Conservation (phyloP, 92 coral and sea anemone species). For the Porites evermanni region DNA sequence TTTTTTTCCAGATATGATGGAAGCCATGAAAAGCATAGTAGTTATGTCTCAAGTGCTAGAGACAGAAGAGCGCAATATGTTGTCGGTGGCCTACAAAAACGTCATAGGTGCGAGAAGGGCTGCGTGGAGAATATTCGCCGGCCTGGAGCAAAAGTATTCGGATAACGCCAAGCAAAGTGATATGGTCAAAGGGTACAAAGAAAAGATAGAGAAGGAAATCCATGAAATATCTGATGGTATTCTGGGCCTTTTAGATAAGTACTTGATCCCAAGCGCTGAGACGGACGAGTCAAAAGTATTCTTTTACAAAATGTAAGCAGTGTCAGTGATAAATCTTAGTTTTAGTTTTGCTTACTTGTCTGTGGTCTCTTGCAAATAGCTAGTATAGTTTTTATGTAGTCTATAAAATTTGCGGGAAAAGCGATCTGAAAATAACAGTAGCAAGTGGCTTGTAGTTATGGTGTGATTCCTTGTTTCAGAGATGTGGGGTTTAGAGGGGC, state of each 20-base stretch:
- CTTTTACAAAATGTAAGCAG: constrained; percentile 81
- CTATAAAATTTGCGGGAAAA: too few relatives aligned
- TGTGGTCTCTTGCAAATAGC: too few relatives aligned
- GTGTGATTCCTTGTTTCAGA: too few relatives aligned
- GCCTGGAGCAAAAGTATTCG: constrained; percentile 60
- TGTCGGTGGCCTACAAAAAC: constrained; percentile 85
- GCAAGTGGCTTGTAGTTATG: too few relatives aligned
- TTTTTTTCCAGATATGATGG: constrained; percentile 62
- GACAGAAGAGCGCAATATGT: constrained; percentile 79
- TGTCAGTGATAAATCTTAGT: not conserved
- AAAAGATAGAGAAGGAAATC: constrained; percentile 70
- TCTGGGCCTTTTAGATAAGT: constrained; percentile 57
- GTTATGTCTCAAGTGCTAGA: constrained; percentile 52
- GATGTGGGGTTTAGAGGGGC: too few relatives aligned
- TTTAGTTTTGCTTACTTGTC: too few relatives aligned
- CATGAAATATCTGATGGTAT: constrained; percentile 74
- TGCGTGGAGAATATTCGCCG: constrained; percentile 80
- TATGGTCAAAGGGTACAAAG: constrained; percentile 44
- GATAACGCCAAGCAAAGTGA: constrained; percentile 25
- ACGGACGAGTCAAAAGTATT: constrained; percentile 72
- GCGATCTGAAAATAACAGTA: too few relatives aligned
- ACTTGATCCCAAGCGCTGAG: constrained; percentile 49
- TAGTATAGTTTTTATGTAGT: too few relatives aligned
- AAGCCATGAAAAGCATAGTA: constrained; percentile 75
- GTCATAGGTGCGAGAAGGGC: constrained; percentile 84